These are phyloP conservation scores for Notoglanidium macrostoma DNA, from an alignment of 2,797 vertebrate genomes.

Conservation along the genomic window DNA sequence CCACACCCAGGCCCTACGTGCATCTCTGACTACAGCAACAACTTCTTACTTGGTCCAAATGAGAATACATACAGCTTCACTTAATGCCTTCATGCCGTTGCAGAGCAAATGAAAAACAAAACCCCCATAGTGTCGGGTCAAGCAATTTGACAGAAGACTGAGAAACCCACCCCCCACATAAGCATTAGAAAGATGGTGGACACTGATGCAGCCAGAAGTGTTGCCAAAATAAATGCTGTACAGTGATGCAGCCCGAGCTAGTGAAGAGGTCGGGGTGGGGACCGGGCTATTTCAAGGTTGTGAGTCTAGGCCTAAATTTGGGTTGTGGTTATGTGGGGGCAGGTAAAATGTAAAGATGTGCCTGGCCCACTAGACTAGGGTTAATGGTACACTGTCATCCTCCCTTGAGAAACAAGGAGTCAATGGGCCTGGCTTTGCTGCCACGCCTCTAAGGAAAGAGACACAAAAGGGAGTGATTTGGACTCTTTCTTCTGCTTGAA, in stretches of 20 bases:
- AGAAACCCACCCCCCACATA: slow-evolving; percentile 33
- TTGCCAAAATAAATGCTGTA: slow-evolving; percentile 56
- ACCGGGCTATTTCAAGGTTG: slow-evolving; percentile 40
- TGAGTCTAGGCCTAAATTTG: slow-evolving; percentile 41
- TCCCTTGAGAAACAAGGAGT: slow-evolving; percentile 55
- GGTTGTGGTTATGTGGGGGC: slow-evolving; percentile 40
- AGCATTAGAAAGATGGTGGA: slow-evolving; percentile 49
- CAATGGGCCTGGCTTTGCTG: slow-evolving; percentile 50
- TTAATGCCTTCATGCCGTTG: neutral
- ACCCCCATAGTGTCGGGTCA: neutral
- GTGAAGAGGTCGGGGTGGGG: slow-evolving; percentile 36
- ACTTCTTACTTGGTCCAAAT: slow-evolving; percentile 10
- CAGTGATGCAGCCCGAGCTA: slow-evolving; percentile 32
- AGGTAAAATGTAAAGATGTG: slow-evolving; percentile 55
- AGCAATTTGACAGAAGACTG: slow-evolving; percentile 25
- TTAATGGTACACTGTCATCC: slow-evolving; percentile 54
- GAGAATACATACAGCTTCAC: neutral
- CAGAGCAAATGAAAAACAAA: neutral
- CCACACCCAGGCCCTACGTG: slow-evolving; percentile 27
- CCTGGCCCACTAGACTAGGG: slow-evolving; percentile 41
- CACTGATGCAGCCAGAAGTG: slow-evolving; percentile 40
- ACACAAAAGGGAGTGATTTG: slow-evolving; percentile 55
- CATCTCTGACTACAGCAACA: slow-evolving; percentile 23
- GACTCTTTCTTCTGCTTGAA: slow-evolving; percentile 55
- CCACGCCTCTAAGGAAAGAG: slow-evolving; percentile 54